Conservation (phyloP, 2,888 invertebrate species). For the Caenorhabditis sp. region DNA sequence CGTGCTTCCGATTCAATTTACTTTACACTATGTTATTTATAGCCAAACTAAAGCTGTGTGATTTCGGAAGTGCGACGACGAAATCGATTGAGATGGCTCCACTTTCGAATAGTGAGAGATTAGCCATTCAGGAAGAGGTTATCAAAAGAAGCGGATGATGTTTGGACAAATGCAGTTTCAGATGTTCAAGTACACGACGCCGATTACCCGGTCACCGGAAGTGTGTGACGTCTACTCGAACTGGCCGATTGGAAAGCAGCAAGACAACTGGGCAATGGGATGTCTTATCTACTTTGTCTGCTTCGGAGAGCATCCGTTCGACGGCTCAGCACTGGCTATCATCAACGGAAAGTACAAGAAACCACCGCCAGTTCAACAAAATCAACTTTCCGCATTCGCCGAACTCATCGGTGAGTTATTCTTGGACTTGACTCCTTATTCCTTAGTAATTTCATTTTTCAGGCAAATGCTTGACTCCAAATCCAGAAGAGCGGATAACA, state of each 20-base stretch:
- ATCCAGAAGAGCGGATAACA: constrained; percentile 45
- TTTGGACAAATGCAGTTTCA: too few relatives aligned
- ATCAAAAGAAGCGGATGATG: background rate
- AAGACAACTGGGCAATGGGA: constrained; percentile 58
- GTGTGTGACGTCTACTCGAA: constrained; percentile 56
- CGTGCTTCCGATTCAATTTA: constrained; percentile 3
- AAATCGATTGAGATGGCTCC: constrained; percentile 47
- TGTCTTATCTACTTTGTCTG: constrained; percentile 56
- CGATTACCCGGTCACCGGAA: constrained; percentile 55
- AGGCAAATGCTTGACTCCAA: constrained; percentile 52
- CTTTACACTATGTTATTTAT: background rate
- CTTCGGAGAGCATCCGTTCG: constrained; percentile 56
- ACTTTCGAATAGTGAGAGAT: constrained; percentile 37
- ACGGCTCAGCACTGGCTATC: constrained; percentile 50
- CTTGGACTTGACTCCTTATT: background rate
- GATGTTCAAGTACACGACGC: constrained; percentile 57
- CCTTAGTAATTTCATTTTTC: background rate
- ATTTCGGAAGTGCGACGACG: constrained; percentile 58
- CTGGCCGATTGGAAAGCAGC: constrained; percentile 52
- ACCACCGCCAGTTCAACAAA: constrained; percentile 41
- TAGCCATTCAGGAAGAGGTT: constrained; percentile 54
- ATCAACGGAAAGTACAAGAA: constrained; percentile 58
- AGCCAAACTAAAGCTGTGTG: constrained; percentile 55
- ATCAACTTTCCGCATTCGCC: constrained; percentile 47
- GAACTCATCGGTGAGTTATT: constrained; percentile 32